Evolutionary conservation across 53 echinoderm and acorn worm genomes (phyloP).

Genomic region (Henricia sp.): DNA sequence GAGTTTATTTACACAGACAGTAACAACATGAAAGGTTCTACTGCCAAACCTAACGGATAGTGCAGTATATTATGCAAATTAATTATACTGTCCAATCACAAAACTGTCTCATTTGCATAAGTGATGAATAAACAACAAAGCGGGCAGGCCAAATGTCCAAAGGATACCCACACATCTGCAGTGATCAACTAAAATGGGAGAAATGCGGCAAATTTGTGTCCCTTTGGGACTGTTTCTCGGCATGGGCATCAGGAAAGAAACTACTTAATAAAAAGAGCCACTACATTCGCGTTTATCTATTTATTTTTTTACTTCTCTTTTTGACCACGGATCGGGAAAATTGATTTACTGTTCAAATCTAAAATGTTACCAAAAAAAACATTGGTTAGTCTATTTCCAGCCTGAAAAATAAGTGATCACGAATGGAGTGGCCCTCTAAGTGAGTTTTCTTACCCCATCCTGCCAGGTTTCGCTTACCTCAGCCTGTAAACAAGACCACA

Average conservation of each 20-base stretch:
- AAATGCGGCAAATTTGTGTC: too few relatives aligned
- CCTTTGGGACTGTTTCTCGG: neutral
- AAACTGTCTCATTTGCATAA: slow-evolving; percentile 18
- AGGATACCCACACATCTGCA: neutral
- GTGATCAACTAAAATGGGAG: neutral
- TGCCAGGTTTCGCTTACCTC: slow-evolving; percentile 51
- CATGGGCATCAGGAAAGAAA: slow-evolving; percentile 19
- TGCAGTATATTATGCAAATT: too few relatives aligned
- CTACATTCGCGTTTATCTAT: slow-evolving; percentile 7
- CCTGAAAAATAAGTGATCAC: slow-evolving; percentile 8
- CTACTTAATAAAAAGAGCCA: slow-evolving; percentile 7
- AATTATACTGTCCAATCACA: too few relatives aligned
- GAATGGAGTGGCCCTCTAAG: slow-evolving; percentile 26
- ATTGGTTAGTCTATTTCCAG: too few relatives aligned
- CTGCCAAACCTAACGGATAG: too few relatives aligned
- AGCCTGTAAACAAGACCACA: slow-evolving; percentile 65
- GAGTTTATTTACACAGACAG: too few relatives aligned
- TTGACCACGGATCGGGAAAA: neutral
- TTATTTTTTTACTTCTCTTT: neutral
- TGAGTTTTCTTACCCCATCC: slow-evolving; percentile 54
- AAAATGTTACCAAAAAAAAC: too few relatives aligned
- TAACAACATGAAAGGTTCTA: too few relatives aligned
- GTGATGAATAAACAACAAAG: neutral
- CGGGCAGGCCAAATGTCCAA: neutral
- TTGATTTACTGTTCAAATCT: too few relatives aligned